These are phyloP conservation scores for Psilopsiagon aurifrons DNA, from an alignment of 2,113 vertebrate species.

Conservation along the genomic window DNA sequence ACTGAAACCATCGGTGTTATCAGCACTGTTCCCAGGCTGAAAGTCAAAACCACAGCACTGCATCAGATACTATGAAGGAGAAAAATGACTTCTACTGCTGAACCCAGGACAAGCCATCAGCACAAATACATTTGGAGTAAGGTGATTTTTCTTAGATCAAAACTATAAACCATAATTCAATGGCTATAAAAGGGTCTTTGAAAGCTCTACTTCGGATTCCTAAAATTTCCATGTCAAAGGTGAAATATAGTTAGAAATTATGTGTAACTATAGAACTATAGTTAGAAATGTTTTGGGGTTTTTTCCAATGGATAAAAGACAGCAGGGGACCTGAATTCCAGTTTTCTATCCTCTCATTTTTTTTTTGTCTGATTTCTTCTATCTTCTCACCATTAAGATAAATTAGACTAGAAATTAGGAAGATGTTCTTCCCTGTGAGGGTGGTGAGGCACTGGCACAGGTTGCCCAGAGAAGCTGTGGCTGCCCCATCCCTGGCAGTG, in stretches of 20 bases:
- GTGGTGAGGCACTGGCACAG: not conserved
- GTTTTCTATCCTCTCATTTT: not conserved
- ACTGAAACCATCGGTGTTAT: too few species aligned
- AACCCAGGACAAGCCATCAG: rapidly evolving
- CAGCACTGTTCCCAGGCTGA: too few species aligned
- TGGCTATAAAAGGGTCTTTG: not conserved
- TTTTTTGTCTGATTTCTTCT: not conserved
- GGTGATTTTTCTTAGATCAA: not conserved
- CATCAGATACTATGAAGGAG: too few species aligned
- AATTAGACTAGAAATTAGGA: not conserved
- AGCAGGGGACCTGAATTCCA: not conserved
- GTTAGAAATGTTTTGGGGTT: rapidly evolving
- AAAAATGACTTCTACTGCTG: too few species aligned
- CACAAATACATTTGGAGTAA: not conserved
- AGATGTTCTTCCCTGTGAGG: not conserved
- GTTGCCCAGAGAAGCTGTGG: not conserved
- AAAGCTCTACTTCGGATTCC: not conserved
- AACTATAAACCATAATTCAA: not conserved
- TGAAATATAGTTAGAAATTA: not conserved
- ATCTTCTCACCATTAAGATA: not conserved
- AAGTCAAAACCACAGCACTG: too few species aligned
- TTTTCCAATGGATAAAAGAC: not conserved
- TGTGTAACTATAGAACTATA: not conserved
- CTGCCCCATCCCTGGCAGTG: not conserved
- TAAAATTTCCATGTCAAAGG: not conserved